These are phyloP conservation scores for Microctenopoma stevenorrisi DNA, from an alignment of 2,797 vertebrate species.

Conservation along the genomic window DNA sequence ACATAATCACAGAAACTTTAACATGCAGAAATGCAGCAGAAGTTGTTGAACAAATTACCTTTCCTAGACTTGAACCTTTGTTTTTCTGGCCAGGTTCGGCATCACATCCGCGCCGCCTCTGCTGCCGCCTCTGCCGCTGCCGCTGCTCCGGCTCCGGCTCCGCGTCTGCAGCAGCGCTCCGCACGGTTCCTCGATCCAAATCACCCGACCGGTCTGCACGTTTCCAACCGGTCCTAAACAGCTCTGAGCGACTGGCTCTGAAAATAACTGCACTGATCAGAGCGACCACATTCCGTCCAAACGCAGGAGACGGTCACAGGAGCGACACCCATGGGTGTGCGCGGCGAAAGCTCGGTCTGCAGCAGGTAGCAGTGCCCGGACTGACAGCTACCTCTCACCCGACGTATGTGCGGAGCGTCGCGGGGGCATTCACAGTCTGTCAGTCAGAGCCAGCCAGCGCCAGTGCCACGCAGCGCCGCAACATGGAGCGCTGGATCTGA, in stretches of 20 bases:
- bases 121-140: conserved; percentile 24
- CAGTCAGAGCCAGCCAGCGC: conserved; percentile 46
- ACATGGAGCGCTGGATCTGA: conserved; percentile 60
- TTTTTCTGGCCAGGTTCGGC: conserved; percentile 56
- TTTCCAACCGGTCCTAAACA: conserved; percentile 41
- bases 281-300: conserved; percentile 34
- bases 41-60: conserved; percentile 60
- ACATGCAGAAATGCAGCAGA: conserved; percentile 1
- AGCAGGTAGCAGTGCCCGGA: conserved; percentile 49
- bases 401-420: conserved; percentile 14
- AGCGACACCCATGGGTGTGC: conserved; percentile 61
- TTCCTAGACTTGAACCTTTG: conserved; percentile 59
- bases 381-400: conserved; percentile 26
- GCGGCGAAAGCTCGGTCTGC: conserved; percentile 45
- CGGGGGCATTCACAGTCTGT: conserved; percentile 36
- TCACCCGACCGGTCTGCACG: conserved; percentile 25
- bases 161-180: conserved; percentile 58
- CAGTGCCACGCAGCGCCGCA: conserved; percentile 81
- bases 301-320: conserved; percentile 38
- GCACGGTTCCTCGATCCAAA: conserved; percentile 46
- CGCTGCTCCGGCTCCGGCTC: neutral
- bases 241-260: conserved; percentile 29
- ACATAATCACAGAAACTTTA: conserved; percentile 30
- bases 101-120: conserved; percentile 57
- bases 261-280: conserved; percentile 57